These are phyloP conservation scores for Epinotia bilunana DNA, from an alignment of 2,888 invertebrate species.

Conservation along the genomic window DNA sequence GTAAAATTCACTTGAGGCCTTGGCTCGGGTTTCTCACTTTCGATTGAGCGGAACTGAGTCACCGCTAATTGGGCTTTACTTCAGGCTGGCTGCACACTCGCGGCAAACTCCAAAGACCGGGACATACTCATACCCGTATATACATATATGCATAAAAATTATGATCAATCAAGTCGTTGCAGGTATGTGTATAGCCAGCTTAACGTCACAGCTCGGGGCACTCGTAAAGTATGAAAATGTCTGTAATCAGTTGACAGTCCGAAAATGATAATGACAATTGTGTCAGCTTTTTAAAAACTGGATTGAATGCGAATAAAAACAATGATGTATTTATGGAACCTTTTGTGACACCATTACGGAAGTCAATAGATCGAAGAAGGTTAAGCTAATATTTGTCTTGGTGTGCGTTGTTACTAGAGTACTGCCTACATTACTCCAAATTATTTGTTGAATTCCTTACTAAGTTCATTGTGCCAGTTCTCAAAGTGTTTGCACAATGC, in stretches of 20 bases:
- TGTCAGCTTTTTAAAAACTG: not conserved
- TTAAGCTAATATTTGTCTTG: constrained; percentile 18
- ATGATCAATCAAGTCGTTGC: not conserved
- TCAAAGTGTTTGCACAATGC: constrained; percentile 6
- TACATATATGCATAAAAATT: not conserved
- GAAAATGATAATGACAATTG: constrained; percentile 6
- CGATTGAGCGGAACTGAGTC: constrained; percentile 32
- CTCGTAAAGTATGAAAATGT: constrained; percentile 17
- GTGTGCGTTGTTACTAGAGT: not conserved
- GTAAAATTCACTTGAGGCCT: constrained; percentile 32
- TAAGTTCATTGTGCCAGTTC: constrained; percentile 9
- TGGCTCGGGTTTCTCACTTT: constrained; percentile 37
- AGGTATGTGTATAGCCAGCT: not conserved
- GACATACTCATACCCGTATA: not conserved
- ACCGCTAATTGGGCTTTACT: constrained; percentile 26
- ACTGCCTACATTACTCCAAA: not conserved
- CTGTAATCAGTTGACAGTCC: constrained; percentile 5
- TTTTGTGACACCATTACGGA: not conserved
- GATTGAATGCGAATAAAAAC: not conserved
- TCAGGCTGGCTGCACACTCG: constrained; percentile 24
- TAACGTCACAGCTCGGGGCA: not conserved
- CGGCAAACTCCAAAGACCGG: not conserved
- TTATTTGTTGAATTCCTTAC: constrained; percentile 19
- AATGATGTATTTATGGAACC: not conserved
- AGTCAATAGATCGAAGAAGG: constrained; percentile 15